Conservation (phyloP, 2,888 invertebrate genomes). For the Sarcophaga variegata region DNA sequence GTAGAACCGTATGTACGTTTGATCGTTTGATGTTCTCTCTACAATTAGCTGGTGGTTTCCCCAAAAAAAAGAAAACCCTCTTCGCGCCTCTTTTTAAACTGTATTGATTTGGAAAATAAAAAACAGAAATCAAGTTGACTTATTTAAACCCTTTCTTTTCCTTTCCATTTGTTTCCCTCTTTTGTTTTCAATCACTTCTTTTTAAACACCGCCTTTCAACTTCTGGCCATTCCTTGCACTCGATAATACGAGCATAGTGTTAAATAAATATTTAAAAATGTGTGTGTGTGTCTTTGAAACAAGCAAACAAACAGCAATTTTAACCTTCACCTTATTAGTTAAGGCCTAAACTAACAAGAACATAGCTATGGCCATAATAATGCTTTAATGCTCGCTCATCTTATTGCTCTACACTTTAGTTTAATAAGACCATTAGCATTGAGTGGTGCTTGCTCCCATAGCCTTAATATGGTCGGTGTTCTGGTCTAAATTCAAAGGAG, state of each 20-base stretch:
- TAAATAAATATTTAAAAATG: slow-evolving; percentile 66
- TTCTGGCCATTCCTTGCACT: background rate
- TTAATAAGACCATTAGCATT: slow-evolving; percentile 56
- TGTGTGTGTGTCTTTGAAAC: slow-evolving; percentile 27
- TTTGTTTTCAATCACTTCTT: background rate
- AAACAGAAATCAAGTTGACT: slow-evolving; percentile 1
- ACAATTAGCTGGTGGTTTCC: slow-evolving; percentile 18
- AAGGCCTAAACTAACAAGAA: slow-evolving; percentile 52
- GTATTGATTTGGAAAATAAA: background rate
- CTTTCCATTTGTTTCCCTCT: background rate
- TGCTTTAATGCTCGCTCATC: slow-evolving; percentile 17
- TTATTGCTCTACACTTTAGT: slow-evolving; percentile 27
- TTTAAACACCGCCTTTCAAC: slow-evolving; percentile 59
- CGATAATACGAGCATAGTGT: slow-evolving; percentile 14
- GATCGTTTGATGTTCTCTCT: background rate
- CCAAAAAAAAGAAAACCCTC: background rate
- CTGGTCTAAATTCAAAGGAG: slow-evolving; percentile 42
- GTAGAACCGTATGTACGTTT: no score
- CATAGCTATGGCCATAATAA: background rate
- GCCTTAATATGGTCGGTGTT: slow-evolving; percentile 31
- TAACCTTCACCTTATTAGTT: slow-evolving; percentile 49
- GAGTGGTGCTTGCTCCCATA: background rate
- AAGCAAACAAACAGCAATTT: background rate
- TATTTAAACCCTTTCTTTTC: slow-evolving; percentile 9
- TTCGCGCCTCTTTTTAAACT: background rate